Percentiles rank a stretch among this genome's conserved stretches.
These are phyloP conservation scores for Pollachius pollachius DNA, from an alignment of 2,113 vertebrate species.

Conservation along the genomic window DNA sequence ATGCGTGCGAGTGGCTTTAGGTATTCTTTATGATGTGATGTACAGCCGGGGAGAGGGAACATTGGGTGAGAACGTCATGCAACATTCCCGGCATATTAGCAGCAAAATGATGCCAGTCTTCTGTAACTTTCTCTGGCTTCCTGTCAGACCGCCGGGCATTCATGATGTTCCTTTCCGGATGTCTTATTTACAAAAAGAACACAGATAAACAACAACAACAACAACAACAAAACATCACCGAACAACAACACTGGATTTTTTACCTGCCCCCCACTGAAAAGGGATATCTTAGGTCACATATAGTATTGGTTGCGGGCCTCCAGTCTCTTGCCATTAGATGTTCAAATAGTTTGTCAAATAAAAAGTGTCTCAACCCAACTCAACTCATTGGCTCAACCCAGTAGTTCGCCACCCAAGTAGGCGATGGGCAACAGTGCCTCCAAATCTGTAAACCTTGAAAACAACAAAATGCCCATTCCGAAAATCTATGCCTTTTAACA, in stretches of 20 bases:
- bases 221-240: conserved; percentile 2
- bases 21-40: conserved; percentile 77
- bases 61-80: conserved; percentile 66
- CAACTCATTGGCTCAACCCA: no score
- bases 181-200: conserved; percentile 18
- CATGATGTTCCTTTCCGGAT: conserved; percentile 21
- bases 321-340: conserved; percentile 82
- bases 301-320: conserved; percentile 64
- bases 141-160: conserved; percentile 48
- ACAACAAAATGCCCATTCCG: not conserved
- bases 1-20: conserved; percentile 50
- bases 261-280: no score
- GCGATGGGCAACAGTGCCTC: no score
- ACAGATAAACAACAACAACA: conserved; percentile 6
- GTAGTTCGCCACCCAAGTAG: no score
- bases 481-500: no score
- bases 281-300: no score
- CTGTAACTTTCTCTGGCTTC: conserved; percentile 51
- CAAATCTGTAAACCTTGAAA: not conserved
- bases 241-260: not conserved
- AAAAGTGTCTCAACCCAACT: no score
- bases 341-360: conserved; percentile 58
- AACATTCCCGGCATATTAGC: conserved; percentile 64
- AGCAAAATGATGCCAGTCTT: conserved; percentile 64
- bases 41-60: conserved; percentile 70